These are phyloP conservation scores for Spodoptera litura DNA, from an alignment of 1,140 invertebrate genomes.

Conservation along the genomic window DNA sequence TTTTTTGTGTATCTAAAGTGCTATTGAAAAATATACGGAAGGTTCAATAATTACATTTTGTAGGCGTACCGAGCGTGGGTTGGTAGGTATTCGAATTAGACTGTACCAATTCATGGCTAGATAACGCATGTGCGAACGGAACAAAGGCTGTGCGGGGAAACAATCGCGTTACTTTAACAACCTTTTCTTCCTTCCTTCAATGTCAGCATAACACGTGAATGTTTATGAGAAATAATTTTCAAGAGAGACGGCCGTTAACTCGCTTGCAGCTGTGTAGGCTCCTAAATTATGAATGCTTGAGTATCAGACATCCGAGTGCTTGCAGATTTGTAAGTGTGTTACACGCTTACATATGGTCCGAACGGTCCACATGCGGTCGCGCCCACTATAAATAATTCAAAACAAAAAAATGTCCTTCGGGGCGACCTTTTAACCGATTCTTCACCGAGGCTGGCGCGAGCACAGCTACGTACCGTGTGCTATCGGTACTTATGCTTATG, in stretches of 20 bases:
- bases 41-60: constrained; percentile 63
- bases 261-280: constrained; percentile 7
- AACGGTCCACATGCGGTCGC: constrained; percentile 62
- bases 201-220: constrained; percentile 48
- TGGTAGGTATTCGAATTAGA: constrained; percentile 34
- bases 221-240: constrained; percentile 24
- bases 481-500: constrained; percentile 78
- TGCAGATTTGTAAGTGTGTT: constrained; percentile 45
- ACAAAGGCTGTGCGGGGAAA: constrained; percentile 46
- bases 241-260: constrained; percentile 13
- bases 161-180: constrained; percentile 45
- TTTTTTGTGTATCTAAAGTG: constrained; percentile 66
- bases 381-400: constrained; percentile 68
- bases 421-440: constrained; percentile 77
- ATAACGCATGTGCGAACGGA: constrained; percentile 51
- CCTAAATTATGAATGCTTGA: constrained; percentile 29
- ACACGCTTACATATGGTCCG: constrained; percentile 54
- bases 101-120: constrained; percentile 43
- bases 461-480: constrained; percentile 70
- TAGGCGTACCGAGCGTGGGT: constrained; percentile 58
- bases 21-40: constrained; percentile 70
- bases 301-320: constrained; percentile 8
- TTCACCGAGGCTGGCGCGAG: constrained; percentile 56
- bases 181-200: constrained; percentile 54
- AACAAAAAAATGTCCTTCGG: constrained; percentile 80